Base-by-base conservation (phyloP, 2,797 vertebrate species). In the Jordanella pulchra region DNA sequence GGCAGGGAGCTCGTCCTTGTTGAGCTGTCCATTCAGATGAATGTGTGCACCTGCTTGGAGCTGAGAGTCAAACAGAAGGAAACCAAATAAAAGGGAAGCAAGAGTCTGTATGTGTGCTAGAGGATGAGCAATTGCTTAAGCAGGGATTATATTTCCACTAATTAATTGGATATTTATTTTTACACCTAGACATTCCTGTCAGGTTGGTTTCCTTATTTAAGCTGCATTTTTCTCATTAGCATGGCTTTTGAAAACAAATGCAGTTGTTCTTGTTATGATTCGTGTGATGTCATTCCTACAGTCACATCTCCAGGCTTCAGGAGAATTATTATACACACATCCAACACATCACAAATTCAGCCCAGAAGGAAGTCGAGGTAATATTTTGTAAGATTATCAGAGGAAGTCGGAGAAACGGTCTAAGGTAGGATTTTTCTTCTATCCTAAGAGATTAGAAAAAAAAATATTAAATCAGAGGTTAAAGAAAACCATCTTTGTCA, bases 31-130 rank as follows among this genome's bases (percentile, higher is more conserved):
- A 67, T 76, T 87, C 70, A 44, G 73, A 73, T 68, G 70, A 32
- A 44, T 73, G 73, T 73, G 77, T 68, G 71, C 64, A 39, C 27
- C 68, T 65, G 65, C 67, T 73, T 67, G 86, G 80, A 27, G 78
- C 54, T 47, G 65, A 63, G 54, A 65, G 78, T 74, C 76, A 39
- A 13, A 42, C 42, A 44, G 48, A 67, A 73, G 65, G 28, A 54
- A 51, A 66, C 21, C 54, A 60, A 67, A 71, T 71, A 45, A 48
- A n/a, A 71, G 30, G 42, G n/a, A 32, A 48, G 30, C 60, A 44
- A 17, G 66, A 54, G 58, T 27, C 61, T 68, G 56, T 63, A 10
- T 32, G 13, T 4, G 28, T 11, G 3, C 15, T 73, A 64, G 69
- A 69, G 58, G 28, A 65, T 42, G 51, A 28, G 61, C 17, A 47